Conservation (phyloP, 2,888 invertebrate genomes). For the Meganola albula region DNA sequence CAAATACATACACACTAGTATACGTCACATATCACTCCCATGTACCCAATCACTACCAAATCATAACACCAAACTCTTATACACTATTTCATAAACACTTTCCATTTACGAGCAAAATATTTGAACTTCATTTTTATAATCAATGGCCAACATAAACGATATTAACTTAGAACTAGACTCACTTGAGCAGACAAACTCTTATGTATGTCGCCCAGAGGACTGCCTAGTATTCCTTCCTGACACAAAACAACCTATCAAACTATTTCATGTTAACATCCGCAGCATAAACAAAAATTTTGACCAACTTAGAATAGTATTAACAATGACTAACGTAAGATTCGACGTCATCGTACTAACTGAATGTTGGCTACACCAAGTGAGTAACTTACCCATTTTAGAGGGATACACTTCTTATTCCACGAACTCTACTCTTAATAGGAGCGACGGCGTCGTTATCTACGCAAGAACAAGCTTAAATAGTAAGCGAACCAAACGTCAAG, state of each 20-base stretch:
- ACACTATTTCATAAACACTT: neutral
- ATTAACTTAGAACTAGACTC: constrained; percentile 4
- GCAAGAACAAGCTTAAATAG: neutral
- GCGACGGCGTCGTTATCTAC: constrained; percentile 3
- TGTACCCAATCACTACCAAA: neutral
- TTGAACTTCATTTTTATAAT: neutral
- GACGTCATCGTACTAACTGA: constrained; percentile 3
- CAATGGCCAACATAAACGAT: constrained; percentile 6
- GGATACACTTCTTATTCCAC: neutral
- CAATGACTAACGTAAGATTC: constrained; percentile 1
- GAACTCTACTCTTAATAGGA: neutral
- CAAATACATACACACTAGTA: neutral
- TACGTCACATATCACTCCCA: neutral
- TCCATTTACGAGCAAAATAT: neutral
- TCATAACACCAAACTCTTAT: neutral
- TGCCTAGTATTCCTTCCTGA: neutral
- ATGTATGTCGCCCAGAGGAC: constrained; percentile 3
- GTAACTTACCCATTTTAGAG: neutral
- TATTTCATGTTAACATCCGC: too few relatives aligned
- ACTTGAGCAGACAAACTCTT: neutral
- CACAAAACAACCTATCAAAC: neutral
- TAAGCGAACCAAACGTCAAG: constrained; percentile 1
- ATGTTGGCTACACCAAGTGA: constrained; percentile 2
- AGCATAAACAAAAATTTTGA: neutral
- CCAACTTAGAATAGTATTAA: neutral